Percentiles rank a stretch among this genome's conserved stretches.
Evolutionary conservation across 2,797 vertebrate genomes (phyloP).

Genomic region (Urosaurus nigricauda): DNA sequence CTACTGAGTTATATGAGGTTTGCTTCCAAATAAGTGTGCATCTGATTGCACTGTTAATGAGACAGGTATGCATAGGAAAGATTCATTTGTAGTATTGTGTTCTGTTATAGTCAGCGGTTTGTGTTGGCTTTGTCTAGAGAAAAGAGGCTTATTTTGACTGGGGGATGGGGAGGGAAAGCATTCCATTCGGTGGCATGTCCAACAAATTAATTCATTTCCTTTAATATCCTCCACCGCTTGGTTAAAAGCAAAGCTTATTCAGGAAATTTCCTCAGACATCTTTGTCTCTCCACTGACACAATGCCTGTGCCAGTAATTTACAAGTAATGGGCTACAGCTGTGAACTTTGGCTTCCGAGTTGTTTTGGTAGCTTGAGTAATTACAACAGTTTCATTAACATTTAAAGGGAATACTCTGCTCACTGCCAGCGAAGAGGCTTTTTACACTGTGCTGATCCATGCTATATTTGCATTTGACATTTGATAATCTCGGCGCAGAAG

Average conservation of each 20-base stretch:
- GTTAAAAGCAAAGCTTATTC: constrained; percentile 66
- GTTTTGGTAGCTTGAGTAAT: constrained; percentile 84
- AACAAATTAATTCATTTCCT: constrained; percentile 54
- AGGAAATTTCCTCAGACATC: constrained; percentile 70
- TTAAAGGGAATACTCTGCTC: constrained; percentile 81
- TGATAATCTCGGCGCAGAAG: constrained; percentile 78
- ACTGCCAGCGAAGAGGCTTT: constrained; percentile 76
- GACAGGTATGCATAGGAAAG: constrained; percentile 44
- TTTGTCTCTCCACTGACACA: constrained; percentile 71
- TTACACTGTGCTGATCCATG: constrained; percentile 74
- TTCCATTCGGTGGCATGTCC: constrained; percentile 51
- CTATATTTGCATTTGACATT: constrained; percentile 85
- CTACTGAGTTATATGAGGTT: neutral
- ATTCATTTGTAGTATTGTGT: constrained; percentile 50
- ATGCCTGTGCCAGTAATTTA: constrained; percentile 76
- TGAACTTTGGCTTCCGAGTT: constrained; percentile 77
- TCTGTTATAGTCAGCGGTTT: constrained; percentile 64
- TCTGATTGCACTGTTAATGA: neutral
- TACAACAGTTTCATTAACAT: constrained; percentile 85
- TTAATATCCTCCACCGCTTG: constrained; percentile 55
- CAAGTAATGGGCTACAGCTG: constrained; percentile 80
- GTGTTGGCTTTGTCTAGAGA: constrained; percentile 31
- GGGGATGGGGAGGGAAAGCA: constrained; percentile 32
- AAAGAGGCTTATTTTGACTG: constrained; percentile 15
- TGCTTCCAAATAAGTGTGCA: neutral